A percentile compares a stretch with the other conserved stretches of the same genome.
Evolutionary conservation across 30 jellyfish, hydroid and myxozoan genomes (phyloP).

Genomic region (Chironex yamaguchii): DNA sequence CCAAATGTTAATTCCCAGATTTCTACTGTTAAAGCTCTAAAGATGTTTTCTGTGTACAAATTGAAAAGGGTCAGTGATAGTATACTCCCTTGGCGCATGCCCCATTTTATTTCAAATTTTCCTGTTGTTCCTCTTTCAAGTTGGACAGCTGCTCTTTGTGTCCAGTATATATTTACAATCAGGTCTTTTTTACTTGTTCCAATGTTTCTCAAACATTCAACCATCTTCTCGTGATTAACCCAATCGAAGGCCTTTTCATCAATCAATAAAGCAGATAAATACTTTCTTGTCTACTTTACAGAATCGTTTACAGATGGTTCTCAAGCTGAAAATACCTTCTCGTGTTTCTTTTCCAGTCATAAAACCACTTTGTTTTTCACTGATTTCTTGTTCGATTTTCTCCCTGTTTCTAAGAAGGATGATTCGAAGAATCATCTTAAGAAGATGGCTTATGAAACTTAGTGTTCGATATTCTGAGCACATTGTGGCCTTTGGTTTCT

Average conservation of each 20-base stretch:
- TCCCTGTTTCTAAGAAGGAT: background rate
- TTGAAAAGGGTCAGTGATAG: no score
- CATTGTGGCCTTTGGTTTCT: constrained; percentile 31
- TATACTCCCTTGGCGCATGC: no score
- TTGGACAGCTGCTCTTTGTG: no score
- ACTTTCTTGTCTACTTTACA: background rate
- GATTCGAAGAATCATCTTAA: constrained; percentile 1
- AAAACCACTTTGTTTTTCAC: constrained; percentile 3
- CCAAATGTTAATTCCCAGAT: no score
- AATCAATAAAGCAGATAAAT: constrained; percentile 27
- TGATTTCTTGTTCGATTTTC: background rate
- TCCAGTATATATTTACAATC: no score
- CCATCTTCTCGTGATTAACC: background rate
- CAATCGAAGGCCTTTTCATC: constrained; percentile 1
- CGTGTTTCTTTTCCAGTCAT: background rate
- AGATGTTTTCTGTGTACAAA: no score
- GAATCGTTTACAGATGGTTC: constrained; percentile 4
- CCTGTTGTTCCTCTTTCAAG: no score
- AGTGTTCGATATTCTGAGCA: constrained; percentile 14
- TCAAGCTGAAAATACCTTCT: constrained; percentile 4
- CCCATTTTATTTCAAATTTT: no score
- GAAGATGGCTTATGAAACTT: constrained; percentile 16
- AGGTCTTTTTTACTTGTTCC: no score
- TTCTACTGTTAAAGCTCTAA: no score
- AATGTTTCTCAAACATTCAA: no score